A percentile compares a stretch with the other conserved stretches of the same genome.
phyloP scores from a whole-genome alignment of 2,797 vertebrate species.

The Emys orbicularis region DNA sequence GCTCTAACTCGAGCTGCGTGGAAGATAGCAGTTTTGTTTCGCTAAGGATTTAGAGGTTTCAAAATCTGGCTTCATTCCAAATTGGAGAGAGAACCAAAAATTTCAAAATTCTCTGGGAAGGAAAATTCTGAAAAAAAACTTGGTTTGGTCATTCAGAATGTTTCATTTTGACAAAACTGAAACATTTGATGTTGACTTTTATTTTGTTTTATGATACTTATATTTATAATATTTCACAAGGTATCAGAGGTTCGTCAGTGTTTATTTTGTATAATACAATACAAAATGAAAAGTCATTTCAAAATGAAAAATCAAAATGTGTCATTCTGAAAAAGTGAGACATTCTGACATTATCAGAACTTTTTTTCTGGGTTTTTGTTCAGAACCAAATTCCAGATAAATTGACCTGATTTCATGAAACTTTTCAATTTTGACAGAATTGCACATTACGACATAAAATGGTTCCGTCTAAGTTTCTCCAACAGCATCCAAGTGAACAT shows the following conservation, averaged over 20 bases:
- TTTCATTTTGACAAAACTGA: neutral
- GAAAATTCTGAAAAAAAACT: neutral
- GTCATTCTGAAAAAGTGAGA: neutral
- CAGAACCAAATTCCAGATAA: neutral
- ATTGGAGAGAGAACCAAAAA: neutral
- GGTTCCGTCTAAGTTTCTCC: neutral
- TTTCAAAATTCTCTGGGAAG: neutral
- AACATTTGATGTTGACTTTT: neutral
- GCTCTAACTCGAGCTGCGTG: neutral
- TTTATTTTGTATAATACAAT: neutral
- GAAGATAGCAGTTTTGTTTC: neutral
- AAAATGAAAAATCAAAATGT: neutral
- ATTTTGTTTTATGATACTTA: neutral
- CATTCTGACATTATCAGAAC: neutral
- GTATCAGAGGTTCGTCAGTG: neutral
- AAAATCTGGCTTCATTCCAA: neutral
- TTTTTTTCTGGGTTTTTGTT: neutral
- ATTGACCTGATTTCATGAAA: neutral
- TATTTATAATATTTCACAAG: neutral
- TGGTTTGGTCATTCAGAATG: neutral
- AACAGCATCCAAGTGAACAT: neutral
- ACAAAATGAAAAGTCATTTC: neutral
- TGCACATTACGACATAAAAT: neutral
- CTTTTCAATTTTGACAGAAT: neutral
- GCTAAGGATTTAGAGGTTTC: neutral